phyloP scores from a whole-genome alignment of 2,113 vertebrate species.

The Ictalurus punctatus region DNA sequence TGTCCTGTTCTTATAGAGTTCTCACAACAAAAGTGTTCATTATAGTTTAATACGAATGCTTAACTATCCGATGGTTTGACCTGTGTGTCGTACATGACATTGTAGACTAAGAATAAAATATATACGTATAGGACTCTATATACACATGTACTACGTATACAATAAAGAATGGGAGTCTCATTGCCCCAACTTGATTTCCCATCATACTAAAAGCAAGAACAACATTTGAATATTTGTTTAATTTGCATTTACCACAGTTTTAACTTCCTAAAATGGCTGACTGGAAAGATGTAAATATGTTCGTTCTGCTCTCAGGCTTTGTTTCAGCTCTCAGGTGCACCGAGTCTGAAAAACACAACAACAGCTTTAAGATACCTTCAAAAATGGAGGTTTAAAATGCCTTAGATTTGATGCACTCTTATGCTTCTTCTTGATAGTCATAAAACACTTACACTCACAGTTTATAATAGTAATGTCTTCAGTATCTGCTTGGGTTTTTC shows the following conservation, averaged over 20 bases:
- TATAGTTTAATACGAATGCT: background rate
- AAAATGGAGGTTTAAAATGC: background rate
- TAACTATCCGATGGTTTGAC: background rate
- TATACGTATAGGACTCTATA: background rate
- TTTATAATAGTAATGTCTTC: background rate
- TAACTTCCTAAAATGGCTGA: conserved; percentile 53
- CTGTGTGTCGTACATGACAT: background rate
- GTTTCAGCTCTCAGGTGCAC: conserved; percentile 31
- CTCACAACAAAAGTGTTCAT: background rate
- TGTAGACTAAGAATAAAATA: background rate
- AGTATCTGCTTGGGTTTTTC: background rate
- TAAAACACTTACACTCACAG: background rate
- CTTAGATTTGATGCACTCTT: background rate
- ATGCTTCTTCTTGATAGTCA: background rate
- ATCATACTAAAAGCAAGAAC: conserved; percentile 23
- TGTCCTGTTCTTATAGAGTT: background rate
- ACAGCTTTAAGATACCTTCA: background rate
- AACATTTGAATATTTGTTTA: conserved; percentile 45
- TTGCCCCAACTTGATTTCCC: conserved; percentile 24
- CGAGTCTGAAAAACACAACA: background rate
- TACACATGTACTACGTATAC: background rate
- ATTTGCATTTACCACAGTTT: conserved; percentile 57
- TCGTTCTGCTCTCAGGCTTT: conserved; percentile 17
- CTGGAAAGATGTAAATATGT: conserved; percentile 52
- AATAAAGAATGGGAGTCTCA: background rate